These are phyloP conservation scores for Brachyopa scutellaris DNA, from an alignment of 2,888 invertebrate genomes.

Conservation along the genomic window DNA sequence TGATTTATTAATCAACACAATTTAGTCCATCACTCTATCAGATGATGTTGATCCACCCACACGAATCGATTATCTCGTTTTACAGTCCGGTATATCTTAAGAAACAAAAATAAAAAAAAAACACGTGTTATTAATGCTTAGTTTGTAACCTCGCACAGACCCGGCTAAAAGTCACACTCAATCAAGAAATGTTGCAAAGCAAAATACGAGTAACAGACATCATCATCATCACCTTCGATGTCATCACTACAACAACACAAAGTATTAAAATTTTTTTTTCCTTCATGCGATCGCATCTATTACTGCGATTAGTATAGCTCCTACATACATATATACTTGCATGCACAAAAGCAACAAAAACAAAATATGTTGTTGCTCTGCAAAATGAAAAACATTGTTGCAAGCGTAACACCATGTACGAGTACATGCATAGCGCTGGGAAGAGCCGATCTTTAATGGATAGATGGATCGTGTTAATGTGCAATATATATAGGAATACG, in stretches of 20 bases:
- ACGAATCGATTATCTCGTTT: conserved; percentile 29
- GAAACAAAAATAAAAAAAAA: conserved; percentile 13
- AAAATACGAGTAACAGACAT: not conserved
- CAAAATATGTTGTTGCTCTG: conserved; percentile 18
- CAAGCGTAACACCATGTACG: conserved; percentile 7
- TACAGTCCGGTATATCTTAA: not conserved
- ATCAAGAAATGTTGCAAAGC: conserved; percentile 12
- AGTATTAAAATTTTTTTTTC: conserved; percentile 37
- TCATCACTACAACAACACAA: not conserved
- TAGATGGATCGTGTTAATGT: conserved; percentile 50
- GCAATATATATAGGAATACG: conserved; percentile 26
- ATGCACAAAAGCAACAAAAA: conserved; percentile 26
- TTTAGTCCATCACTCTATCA: conserved; percentile 14
- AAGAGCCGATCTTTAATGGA: conserved; percentile 53
- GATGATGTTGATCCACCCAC: conserved; percentile 22
- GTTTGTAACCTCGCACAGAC: conserved; percentile 3
- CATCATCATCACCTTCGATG: not conserved
- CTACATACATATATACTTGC: conserved; percentile 1
- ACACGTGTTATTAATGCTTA: conserved; percentile 36
- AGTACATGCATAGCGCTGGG: conserved; percentile 6
- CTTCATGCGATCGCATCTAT: conserved; percentile 42
- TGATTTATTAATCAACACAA: conserved; percentile 37
- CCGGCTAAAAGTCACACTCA: conserved; percentile 12
- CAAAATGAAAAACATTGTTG: conserved; percentile 24
- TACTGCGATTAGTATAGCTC: conserved; percentile 38